phyloP scores from a whole-genome alignment of 2,888 invertebrate species.

The Parochlus steinenii region DNA sequence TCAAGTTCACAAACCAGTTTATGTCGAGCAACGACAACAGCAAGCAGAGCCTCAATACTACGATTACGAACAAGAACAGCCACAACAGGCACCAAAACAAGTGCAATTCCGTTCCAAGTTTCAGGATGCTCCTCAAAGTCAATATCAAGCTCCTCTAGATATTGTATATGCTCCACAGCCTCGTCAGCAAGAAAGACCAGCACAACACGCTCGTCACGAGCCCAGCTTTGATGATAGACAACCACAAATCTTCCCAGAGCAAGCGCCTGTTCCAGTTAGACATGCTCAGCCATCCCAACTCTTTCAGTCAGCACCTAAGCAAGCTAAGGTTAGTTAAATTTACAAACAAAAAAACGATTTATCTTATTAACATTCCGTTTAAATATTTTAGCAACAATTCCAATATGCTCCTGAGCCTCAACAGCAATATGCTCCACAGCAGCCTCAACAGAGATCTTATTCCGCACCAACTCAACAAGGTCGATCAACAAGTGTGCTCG shows the following conservation, averaged over 20 bases:
- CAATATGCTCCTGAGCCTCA: background rate
- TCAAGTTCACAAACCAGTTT: conserved; percentile 19
- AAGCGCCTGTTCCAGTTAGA: background rate
- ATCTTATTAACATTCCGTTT: no score
- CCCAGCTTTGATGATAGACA: no score
- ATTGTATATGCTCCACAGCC: background rate
- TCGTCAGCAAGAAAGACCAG: background rate
- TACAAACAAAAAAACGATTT: no score
- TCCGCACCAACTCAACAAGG: conserved; percentile 18
- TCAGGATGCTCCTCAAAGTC: no score
- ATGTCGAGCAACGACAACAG: conserved; percentile 19
- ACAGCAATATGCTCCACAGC: conserved; percentile 5
- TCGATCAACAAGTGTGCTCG: conserved; percentile 43
- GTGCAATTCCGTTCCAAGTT: background rate
- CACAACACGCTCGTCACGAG: background rate
- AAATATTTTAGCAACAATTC: no score
- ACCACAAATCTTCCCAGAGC: background rate
- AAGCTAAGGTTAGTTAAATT: background rate
- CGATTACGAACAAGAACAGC: conserved; percentile 22
- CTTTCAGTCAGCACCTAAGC: no score
- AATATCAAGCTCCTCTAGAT: background rate
- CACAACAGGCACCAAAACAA: conserved; percentile 13
- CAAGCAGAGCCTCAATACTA: conserved; percentile 25
- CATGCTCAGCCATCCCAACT: no score
- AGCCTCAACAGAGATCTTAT: conserved; percentile 1